Evolutionary conservation across 2,888 invertebrate species (phyloP), one percentile per base, ranked within the genome.

Genomic region (Platycnemis pennipes): DNA sequence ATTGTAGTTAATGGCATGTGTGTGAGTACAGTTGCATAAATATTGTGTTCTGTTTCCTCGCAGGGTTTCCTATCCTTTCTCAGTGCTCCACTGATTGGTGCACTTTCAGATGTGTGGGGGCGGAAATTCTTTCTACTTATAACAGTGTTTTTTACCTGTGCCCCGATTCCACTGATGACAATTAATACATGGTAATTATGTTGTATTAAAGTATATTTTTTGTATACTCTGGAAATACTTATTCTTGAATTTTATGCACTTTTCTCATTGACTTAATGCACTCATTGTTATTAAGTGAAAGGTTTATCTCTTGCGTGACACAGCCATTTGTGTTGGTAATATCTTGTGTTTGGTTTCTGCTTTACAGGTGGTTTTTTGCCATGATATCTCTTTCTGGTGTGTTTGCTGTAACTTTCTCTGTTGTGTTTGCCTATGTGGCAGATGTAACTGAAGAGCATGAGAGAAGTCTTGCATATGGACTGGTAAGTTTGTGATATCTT

Each of bases 391-490:
- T 99, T 96, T 99, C 99, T 95, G 99, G 99, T 95, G 98, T 99
- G 95, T 99, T 99, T 97, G 99, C 99, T 94, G 99, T 99, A 95
- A 99, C 99, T 94, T 99, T 99, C 97, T 99, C 99, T 95, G 99
- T 99, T 94, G 99, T 99, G 94, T 99, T 99, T 97, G 99, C 99
- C 94, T 99, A 99, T 97, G 99, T 99, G 95, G 99, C 99, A 85
- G 99, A 99, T 97, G 99, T 99, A 94, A 99, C 99, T 53, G 99
- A 99, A 95, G 99, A 99, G 96, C 98, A 98, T 96, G 99, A 99
- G 96, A 97, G 99, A 94, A 99, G 99, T 95, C 97, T 98, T 95
- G 99, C 99, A 16, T 99, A 99, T 96, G 99, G 99, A 94, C 97
- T 99, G 96, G 99, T 99, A 95, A 96, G 96, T 95, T 46, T 37